Base-by-base conservation (phyloP, 1,140 invertebrate genomes). In the Ceratosolen fusciceps region DNA sequence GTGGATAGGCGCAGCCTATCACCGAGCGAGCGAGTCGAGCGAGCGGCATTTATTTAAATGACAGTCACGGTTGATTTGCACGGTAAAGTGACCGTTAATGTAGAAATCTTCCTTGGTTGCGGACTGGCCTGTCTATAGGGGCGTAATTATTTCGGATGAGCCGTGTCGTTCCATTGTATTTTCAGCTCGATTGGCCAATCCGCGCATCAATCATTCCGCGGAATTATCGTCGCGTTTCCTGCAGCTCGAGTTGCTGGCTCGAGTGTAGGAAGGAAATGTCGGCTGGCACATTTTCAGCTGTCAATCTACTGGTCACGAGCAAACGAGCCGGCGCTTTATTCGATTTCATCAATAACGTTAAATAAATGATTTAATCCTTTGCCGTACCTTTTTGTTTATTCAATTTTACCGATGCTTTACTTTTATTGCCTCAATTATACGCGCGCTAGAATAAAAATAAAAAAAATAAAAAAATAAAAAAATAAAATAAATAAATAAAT, bases 211-310 rank as follows among this genome's bases (percentile, higher is more conserved):
- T 62, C 58, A 62, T 62, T 14, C 29, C 34, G 12, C 19, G 16
- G 29, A 62, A 62, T 62, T 34, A 62, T 62, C 29, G 34, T 62
- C 58, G 24, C 19, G 58, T 62, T 62, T 62, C 29, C 58, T 34
- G 58, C 10, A 34, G 29, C 14, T 34, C 26, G 54, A 58, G n/a
- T n/a, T n/a, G 3, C 24, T 62, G 34, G 4, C 29, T 34, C 19
- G 29, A 62, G 58, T 62, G 34, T 8, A 10, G 29, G 58, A 62
- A 62, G 29, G 58, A 58, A 29, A 62, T 62, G 19, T 62, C 29
- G 26, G 16, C 21, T 34, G 29, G 26, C 29, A 62, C 29, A 62
- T 62, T 62, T 62, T 62, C 58, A 62, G 58, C 29, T 62, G 58
- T 62, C 58, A 62, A 62, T 62, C 29, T 62, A 0, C 29, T 62